Conservation (phyloP, 2,888 invertebrate genomes). For the Chirona hameri region DNA sequence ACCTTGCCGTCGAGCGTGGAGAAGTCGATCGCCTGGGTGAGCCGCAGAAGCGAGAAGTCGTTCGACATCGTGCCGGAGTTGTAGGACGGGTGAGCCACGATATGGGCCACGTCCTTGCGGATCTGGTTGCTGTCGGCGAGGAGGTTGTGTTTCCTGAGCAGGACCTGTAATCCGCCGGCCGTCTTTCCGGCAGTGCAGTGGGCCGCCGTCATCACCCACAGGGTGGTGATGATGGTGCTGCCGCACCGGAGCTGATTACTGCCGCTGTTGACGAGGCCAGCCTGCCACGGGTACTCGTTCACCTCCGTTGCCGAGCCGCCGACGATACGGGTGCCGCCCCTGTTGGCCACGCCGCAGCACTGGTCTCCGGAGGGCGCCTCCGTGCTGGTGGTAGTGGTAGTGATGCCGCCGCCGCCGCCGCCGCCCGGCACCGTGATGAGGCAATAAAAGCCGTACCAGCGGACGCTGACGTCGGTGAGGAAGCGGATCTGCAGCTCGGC, state of each 20-base stretch:
- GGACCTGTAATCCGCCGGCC: not conserved
- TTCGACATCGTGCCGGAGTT: not conserved
- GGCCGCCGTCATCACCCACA: conserved; percentile 1
- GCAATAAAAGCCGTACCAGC: too few species aligned
- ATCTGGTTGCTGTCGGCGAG: not conserved
- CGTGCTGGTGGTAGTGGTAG: too few species aligned
- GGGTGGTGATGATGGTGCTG: not conserved
- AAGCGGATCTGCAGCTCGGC: too few species aligned
- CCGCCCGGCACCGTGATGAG: too few species aligned
- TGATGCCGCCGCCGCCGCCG: too few species aligned
- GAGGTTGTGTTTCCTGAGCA: conserved; percentile 5
- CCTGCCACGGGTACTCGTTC: conserved; percentile 5
- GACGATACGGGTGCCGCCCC: not conserved
- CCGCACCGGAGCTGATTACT: not conserved
- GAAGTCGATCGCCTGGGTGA: conserved; percentile 30
- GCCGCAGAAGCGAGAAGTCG: conserved; percentile 4
- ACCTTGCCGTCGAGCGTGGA: too few species aligned
- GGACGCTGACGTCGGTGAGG: too few species aligned
- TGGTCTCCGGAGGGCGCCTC: too few species aligned
- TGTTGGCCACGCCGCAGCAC: too few species aligned
- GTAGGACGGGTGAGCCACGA: not conserved
- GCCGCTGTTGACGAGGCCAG: not conserved
- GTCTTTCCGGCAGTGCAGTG: not conserved
- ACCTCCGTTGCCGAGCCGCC: not conserved
- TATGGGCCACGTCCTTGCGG: not conserved